A percentile compares a stretch with the other conserved stretches of the same genome.
phyloP scores from a whole-genome alignment of 1,140 invertebrate genomes.

The Spodoptera frugiperda region DNA sequence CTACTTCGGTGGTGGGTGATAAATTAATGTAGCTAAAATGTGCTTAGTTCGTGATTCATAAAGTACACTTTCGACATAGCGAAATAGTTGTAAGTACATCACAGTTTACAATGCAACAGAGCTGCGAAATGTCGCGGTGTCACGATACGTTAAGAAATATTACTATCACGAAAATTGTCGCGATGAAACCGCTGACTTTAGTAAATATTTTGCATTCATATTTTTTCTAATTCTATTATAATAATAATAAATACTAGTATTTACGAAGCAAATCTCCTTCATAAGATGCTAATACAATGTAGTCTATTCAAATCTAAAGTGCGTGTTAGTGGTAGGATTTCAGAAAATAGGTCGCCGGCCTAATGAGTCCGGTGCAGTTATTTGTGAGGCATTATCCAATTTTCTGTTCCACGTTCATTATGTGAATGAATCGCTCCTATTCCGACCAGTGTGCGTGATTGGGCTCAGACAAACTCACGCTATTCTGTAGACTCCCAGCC shows the following conservation, averaged over 20 bases:
- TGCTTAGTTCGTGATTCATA: conserved; percentile 22
- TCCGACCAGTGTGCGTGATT: conserved; percentile 67
- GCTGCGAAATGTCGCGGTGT: conserved; percentile 67
- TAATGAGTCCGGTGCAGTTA: conserved; percentile 63
- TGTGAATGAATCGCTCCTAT: conserved; percentile 65
- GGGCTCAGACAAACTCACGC: conserved; percentile 65
- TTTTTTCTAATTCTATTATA: too few relatives aligned
- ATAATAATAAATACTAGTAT: background rate
- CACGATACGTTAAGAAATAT: conserved; percentile 71
- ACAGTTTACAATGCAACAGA: conserved; percentile 59
- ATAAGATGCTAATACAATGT: conserved; percentile 2
- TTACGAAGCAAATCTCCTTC: background rate
- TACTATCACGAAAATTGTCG: conserved; percentile 54
- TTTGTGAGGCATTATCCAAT: conserved; percentile 76
- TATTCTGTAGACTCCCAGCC: conserved; percentile 46
- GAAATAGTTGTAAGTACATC: conserved; percentile 38
- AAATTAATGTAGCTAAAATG: background rate
- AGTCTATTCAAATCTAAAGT: background rate
- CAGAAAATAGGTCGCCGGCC: conserved; percentile 66
- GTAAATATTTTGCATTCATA: background rate
- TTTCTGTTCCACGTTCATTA: conserved; percentile 72
- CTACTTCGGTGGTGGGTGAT: conserved; percentile 1
- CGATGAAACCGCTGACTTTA: conserved; percentile 15
- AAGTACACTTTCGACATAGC: conserved; percentile 54
- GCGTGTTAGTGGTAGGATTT: conserved; percentile 44